Conservation (phyloP, 2,113 vertebrate genomes). For the Erythrocercus mccallii region DNA sequence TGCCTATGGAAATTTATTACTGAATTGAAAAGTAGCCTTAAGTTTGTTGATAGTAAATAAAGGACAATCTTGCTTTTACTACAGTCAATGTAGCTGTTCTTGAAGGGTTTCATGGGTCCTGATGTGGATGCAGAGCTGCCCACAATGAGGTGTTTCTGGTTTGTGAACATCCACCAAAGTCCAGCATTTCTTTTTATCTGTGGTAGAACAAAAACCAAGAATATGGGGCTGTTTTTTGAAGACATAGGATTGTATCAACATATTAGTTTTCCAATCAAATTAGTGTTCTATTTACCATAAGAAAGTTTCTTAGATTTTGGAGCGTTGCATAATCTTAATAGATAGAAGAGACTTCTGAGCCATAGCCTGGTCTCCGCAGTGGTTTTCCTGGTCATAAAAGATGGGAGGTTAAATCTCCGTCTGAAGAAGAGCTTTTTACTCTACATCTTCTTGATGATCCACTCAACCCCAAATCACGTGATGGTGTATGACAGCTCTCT, state of each 20-base stretch:
- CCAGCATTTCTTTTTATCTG: neutral
- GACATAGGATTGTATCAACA: neutral
- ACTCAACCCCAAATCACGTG: neutral
- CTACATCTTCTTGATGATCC: neutral
- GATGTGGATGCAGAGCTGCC: neutral
- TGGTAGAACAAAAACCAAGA: neutral
- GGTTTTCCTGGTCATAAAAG: neutral
- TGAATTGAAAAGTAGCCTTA: slow-evolving; percentile 20
- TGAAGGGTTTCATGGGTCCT: accelerated
- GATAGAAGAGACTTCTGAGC: neutral
- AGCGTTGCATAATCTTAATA: neutral
- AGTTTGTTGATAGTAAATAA: slow-evolving; percentile 29
- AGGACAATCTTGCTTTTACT: neutral
- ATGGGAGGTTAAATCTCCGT: neutral
- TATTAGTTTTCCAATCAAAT: neutral
- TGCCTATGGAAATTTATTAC: neutral
- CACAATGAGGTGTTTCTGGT: neutral
- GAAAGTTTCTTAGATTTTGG: neutral
- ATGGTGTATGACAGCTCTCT: neutral
- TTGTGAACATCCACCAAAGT: neutral
- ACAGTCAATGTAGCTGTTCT: neutral
- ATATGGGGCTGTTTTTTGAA: accelerated
- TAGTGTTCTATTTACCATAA: neutral
- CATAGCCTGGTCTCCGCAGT: neutral
- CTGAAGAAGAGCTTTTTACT: neutral